Evolutionary conservation across 2,113 vertebrate species (phyloP).

Genomic region (Reinhardtius hippoglossoides): DNA sequence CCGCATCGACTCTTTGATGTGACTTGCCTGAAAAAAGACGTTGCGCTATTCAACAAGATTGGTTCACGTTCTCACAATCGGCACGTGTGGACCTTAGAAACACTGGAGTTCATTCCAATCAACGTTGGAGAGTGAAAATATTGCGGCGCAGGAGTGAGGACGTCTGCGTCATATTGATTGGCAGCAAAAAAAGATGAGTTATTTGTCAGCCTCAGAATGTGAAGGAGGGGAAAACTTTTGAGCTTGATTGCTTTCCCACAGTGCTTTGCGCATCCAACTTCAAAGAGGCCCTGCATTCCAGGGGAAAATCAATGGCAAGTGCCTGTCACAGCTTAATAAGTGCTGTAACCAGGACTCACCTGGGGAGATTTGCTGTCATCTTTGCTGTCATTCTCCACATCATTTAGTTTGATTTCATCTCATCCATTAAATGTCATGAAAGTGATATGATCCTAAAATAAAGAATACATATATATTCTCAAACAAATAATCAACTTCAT

Average conservation of each 20-base stretch:
- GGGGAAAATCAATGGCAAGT: conserved; percentile 75
- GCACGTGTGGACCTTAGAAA: conserved; percentile 48
- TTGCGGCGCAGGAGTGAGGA: conserved; percentile 46
- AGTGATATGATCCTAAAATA: not conserved
- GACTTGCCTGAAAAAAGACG: conserved; percentile 44
- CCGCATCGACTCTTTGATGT: conserved; percentile 45
- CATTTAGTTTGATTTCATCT: conserved; percentile 13
- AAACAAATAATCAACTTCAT: not conserved
- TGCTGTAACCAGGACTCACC: conserved; percentile 41
- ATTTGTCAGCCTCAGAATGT: conserved; percentile 75
- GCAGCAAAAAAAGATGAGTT: conserved; percentile 69
- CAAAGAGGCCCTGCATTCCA: conserved; percentile 55
- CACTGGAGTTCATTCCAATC: conserved; percentile 78
- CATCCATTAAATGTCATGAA: not conserved
- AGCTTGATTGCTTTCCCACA: conserved; percentile 74
- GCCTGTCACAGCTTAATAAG: conserved; percentile 42
- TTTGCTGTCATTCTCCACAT: not conserved
- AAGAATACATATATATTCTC: not conserved
- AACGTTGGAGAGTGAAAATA: conserved; percentile 61
- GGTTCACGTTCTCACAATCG: conserved; percentile 65
- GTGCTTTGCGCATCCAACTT: conserved; percentile 44
- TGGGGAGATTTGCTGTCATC: conserved; percentile 29
- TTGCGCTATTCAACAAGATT: conserved; percentile 38
- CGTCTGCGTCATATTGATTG: conserved; percentile 76
- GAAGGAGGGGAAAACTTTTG: conserved; percentile 66